Conservation (phyloP, 2,888 invertebrate genomes). For the Opisthograptis luteolata region DNA sequence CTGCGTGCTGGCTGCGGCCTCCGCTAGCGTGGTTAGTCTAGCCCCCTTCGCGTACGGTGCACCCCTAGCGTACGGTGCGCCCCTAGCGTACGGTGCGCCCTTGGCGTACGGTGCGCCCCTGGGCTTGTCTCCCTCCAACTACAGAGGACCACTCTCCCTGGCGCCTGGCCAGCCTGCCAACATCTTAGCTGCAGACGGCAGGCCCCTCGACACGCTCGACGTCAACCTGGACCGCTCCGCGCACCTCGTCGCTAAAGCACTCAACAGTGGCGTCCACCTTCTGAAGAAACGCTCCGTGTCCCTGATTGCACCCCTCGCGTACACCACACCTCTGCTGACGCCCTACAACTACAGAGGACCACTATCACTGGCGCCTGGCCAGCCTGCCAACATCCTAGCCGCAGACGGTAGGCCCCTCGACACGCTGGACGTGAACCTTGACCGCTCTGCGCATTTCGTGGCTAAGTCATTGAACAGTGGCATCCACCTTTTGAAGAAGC, state of each 20-base stretch:
- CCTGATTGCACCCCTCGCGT: constrained; percentile 30
- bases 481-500: constrained; percentile 62
- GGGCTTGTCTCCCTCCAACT: constrained; percentile 30
- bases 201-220: constrained; percentile 72
- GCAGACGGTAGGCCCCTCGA: constrained; percentile 74
- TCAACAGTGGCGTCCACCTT: constrained; percentile 56
- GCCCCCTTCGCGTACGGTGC: constrained; percentile 36
- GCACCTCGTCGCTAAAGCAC: constrained; percentile 56
- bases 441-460: constrained; percentile 55
- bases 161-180: constrained; percentile 73
- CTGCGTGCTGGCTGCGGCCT: constrained; percentile 84
- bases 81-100: constrained; percentile 21
- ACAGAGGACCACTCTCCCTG: constrained; percentile 40
- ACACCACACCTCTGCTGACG: constrained; percentile 9
- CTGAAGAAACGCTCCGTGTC: constrained; percentile 66
- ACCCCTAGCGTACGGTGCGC: constrained; percentile 32
- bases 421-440: constrained; percentile 73
- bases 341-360: constrained; percentile 39
- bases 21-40: constrained; percentile 57
- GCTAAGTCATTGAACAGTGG: constrained; percentile 66
- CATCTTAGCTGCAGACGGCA: constrained; percentile 69
- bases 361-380: constrained; percentile 58
- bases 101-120: constrained; percentile 15
- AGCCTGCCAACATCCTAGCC: constrained; percentile 70
- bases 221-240: constrained; percentile 74